phyloP scores from a whole-genome alignment of 2,888 invertebrate species.

The Labia minor region DNA sequence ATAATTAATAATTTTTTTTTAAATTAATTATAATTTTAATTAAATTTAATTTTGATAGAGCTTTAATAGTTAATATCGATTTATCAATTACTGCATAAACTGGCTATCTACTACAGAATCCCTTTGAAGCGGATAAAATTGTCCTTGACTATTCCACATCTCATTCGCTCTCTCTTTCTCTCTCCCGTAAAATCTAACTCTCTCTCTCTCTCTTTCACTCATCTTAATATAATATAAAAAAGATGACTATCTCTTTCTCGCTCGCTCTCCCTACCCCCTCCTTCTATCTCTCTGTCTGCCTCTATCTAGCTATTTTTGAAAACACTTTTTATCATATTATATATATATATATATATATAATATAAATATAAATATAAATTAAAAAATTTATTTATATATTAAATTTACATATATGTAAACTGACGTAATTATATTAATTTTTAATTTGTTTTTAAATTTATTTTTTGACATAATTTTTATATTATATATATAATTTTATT shows the following conservation, averaged over 20 bases:
- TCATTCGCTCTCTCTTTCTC: constrained; percentile 24
- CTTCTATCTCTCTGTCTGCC: constrained; percentile 21
- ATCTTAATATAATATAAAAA: constrained; percentile 22
- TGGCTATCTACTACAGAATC: constrained; percentile 15
- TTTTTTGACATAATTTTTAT: too few species aligned
- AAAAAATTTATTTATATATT: not conserved
- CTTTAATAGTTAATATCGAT: constrained; percentile 22
- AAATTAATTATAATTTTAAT: constrained; percentile 13
- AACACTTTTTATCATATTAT: not conserved
- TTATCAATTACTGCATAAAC: constrained; percentile 23
- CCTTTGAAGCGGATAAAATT: constrained; percentile 13
- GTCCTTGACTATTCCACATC: constrained; percentile 17
- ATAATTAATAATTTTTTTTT: not conserved
- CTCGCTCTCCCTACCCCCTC: constrained; percentile 21
- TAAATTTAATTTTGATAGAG: constrained; percentile 15
- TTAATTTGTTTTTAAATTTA: too few species aligned
- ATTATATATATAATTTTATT: too few species aligned
- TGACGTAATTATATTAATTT: not conserved
- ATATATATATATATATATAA: not conserved
- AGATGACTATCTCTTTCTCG: constrained; percentile 14
- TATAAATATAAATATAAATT: not conserved
- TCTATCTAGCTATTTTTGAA: constrained; percentile 9
- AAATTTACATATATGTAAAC: not conserved
- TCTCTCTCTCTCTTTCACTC: constrained; percentile 18
- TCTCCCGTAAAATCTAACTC: constrained; percentile 15